Percentiles rank a stretch among this genome's conserved stretches.
Evolutionary conservation across 2,888 invertebrate genomes (phyloP).

Genomic region (Oconnorella tubifera): DNA sequence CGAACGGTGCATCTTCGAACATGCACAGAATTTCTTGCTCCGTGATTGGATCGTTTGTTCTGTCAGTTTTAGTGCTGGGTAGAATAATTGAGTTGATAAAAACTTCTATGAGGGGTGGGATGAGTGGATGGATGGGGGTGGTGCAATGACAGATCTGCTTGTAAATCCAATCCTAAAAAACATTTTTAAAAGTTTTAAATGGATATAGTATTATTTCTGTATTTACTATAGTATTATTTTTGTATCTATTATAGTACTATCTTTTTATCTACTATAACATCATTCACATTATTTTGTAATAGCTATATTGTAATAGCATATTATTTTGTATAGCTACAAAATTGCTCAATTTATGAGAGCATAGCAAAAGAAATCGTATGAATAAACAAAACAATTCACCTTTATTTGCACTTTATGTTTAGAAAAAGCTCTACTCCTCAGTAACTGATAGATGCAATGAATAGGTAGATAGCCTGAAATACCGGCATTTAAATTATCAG

Average conservation of each 20-base stretch:
- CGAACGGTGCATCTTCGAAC: conserved; percentile 35
- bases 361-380: too few relatives aligned
- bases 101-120: conserved; percentile 88
- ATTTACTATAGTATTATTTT: too few relatives aligned
- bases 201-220: background rate
- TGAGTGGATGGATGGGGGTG: conserved; percentile 86
- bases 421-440: conserved; percentile 89
- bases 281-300: too few relatives aligned
- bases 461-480: conserved; percentile 89
- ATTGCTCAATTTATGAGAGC: too few relatives aligned
- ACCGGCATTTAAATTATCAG: conserved; percentile 78
- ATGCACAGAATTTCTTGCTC: conserved; percentile 76
- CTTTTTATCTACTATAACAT: too few relatives aligned
- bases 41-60: conserved; percentile 84
- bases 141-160: conserved; percentile 83
- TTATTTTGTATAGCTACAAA: too few relatives aligned
- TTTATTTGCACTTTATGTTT: conserved; percentile 95
- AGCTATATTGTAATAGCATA: too few relatives aligned
- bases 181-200: background rate
- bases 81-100: conserved; percentile 85
- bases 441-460: conserved; percentile 90
- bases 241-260: too few relatives aligned
- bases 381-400: too few relatives aligned
- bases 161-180: conserved; percentile 85
- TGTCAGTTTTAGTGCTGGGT: conserved; percentile 59